These are phyloP conservation scores for Peromyscus leucopus DNA, from an alignment of 2,113 vertebrate species.

Conservation along the genomic window DNA sequence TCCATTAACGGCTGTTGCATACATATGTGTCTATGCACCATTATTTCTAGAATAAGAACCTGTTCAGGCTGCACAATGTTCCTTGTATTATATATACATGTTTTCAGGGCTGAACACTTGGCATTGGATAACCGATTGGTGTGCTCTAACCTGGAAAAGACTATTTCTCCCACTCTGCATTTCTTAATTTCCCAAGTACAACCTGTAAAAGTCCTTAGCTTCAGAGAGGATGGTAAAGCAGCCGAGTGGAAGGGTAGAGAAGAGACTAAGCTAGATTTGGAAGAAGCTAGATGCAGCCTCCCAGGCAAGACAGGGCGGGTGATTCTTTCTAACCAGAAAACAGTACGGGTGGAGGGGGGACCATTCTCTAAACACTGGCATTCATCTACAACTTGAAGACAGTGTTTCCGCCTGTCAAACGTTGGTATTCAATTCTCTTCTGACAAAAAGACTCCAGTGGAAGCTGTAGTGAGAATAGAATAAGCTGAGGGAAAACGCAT, in stretches of 20 bases:
- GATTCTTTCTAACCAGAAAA: neutral
- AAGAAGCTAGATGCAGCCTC: neutral
- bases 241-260: neutral
- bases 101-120: neutral
- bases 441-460: neutral
- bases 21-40: neutral
- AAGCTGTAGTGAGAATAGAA: slow-evolving; percentile 53
- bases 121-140: too few relatives aligned
- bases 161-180: neutral
- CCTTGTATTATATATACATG: neutral
- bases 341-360: too few relatives aligned
- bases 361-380: neutral
- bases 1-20: too few relatives aligned
- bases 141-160: neutral
- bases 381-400: neutral
- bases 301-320: neutral
- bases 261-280: neutral
- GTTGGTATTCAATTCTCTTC: neutral
- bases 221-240: neutral
- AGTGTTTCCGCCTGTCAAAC: neutral
- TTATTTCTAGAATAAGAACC: neutral
- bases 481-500: neutral
- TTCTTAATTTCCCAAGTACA: neutral
- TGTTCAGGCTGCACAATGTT: neutral
- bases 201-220: neutral